phyloP scores from a whole-genome alignment of 2,888 invertebrate genomes.

The Acronicta leporina region DNA sequence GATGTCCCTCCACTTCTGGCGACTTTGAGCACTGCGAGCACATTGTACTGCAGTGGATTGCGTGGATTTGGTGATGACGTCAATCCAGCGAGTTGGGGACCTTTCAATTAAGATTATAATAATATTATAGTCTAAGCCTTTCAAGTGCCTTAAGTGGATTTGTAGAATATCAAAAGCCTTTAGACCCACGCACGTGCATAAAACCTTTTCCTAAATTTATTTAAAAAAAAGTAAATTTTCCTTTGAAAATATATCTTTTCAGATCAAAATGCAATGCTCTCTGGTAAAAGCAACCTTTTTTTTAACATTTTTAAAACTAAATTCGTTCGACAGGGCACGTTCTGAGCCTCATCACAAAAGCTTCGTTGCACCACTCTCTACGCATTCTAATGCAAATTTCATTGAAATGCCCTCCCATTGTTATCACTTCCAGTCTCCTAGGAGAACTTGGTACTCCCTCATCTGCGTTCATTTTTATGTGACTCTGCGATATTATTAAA shows the following conservation, averaged over 20 bases:
- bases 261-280: conserved; percentile 9
- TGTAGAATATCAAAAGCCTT: no score
- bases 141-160: conserved; percentile 9
- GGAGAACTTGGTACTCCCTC: conserved; percentile 72
- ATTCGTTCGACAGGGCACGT: conserved; percentile 54
- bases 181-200: no score
- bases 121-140: no score
- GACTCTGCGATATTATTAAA: conserved; percentile 38
- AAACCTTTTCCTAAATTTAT: no score
- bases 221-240: not conserved
- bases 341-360: conserved; percentile 74
- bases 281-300: conserved; percentile 17
- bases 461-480: conserved; percentile 62
- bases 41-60: no score
- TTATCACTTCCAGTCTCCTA: conserved; percentile 79
- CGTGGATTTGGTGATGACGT: no score
- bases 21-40: no score
- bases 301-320: conserved; percentile 46
- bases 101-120: no score
- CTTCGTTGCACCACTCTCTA: conserved; percentile 75
- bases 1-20: no score
- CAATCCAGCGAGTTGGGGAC: no score
- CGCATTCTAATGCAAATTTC: conserved; percentile 87
- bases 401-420: conserved; percentile 83
- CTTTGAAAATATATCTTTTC: not conserved